phyloP scores from a whole-genome alignment of 2,797 vertebrate genomes.

The Sebastes diploproa region DNA sequence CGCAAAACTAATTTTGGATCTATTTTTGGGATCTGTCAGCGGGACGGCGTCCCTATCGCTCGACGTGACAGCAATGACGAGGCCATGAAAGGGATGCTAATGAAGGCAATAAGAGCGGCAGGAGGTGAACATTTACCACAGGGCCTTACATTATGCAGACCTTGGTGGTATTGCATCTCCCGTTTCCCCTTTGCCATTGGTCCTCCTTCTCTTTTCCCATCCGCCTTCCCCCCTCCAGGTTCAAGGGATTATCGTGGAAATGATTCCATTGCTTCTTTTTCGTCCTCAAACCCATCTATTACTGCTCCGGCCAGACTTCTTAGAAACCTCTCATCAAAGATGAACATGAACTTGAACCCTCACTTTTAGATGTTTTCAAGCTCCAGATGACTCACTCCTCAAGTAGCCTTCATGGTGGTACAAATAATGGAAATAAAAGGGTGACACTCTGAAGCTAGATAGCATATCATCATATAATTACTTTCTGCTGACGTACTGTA shows the following conservation, averaged over 20 bases:
- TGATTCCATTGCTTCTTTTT: conserved; percentile 39
- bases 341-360: conserved; percentile 13
- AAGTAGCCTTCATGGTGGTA: background rate
- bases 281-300: conserved; percentile 12
- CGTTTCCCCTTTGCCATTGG: conserved; percentile 37
- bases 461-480: background rate
- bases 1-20: conserved; percentile 70
- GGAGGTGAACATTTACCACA: conserved; percentile 67
- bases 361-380: conserved; percentile 15
- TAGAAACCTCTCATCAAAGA: conserved; percentile 47
- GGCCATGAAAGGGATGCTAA: conserved; percentile 73
- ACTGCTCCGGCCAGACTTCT: conserved; percentile 15
- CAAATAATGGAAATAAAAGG: background rate
- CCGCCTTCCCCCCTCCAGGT: conserved; percentile 33
- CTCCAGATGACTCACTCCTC: conserved; percentile 1
- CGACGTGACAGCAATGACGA: conserved; percentile 50
- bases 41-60: conserved; percentile 41
- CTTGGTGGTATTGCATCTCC: conserved; percentile 58
- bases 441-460: background rate
- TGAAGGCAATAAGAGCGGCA: conserved; percentile 64
- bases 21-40: conserved; percentile 70
- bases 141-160: conserved; percentile 70
- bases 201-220: conserved; percentile 22
- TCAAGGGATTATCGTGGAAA: conserved; percentile 53
- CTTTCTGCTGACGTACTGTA: background rate